Conservation (phyloP, 64 coral and sea anemone genomes). For the Actinia equina region DNA sequence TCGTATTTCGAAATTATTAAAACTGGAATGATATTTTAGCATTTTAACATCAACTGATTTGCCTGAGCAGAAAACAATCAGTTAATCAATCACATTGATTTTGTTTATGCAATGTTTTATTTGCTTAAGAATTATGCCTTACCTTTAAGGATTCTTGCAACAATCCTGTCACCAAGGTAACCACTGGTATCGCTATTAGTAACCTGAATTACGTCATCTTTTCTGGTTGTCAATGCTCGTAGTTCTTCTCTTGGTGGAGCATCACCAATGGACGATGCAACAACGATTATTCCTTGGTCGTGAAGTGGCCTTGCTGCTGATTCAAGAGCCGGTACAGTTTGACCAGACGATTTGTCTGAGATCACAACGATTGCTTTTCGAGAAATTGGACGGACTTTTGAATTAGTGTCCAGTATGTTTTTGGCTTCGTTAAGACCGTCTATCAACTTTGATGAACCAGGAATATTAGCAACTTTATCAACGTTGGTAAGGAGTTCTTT, state of each 20-base stretch:
- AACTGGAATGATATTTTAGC: not conserved
- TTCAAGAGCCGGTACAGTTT: not conserved
- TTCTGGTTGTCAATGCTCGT: conserved; percentile 28
- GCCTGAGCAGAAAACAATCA: no score
- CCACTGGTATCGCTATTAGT: conserved; percentile 8
- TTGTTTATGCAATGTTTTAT: no score
- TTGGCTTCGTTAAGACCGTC: conserved; percentile 57
- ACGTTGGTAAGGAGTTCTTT: not conserved
- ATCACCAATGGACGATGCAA: conserved; percentile 24
- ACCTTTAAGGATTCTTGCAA: conserved; percentile 27
- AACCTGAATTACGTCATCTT: conserved; percentile 43
- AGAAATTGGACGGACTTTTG: conserved; percentile 32
- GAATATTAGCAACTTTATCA: not conserved
- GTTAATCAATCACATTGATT: no score
- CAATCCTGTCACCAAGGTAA: conserved; percentile 30
- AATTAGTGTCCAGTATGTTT: conserved; percentile 41
- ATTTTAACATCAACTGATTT: not conserved
- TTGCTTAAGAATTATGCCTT: not conserved
- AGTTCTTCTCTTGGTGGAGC: conserved; percentile 26
- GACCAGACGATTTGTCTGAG: conserved; percentile 45
- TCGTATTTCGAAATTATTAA: not conserved
- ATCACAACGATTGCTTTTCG: conserved; percentile 71
- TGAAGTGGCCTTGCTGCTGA: conserved; percentile 18
- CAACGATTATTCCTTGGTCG: conserved; percentile 25
- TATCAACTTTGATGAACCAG: conserved; percentile 26